Percentiles rank a stretch among this genome's conserved stretches.
Conservation (phyloP, 2,797 vertebrate genomes). For the Bufotes viridis region DNA sequence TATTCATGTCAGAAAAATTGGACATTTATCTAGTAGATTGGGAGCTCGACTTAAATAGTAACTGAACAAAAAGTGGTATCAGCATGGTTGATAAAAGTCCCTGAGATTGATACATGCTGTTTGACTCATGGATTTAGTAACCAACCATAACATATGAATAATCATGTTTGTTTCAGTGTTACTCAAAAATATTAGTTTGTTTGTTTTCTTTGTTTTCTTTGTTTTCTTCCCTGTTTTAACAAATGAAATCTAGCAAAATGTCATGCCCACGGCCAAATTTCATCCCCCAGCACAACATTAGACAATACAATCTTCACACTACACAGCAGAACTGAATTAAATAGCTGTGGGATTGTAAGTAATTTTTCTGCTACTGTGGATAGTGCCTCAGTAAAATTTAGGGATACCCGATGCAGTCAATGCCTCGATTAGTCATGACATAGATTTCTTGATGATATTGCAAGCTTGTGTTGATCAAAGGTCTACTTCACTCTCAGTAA, state of each 20-base stretch:
- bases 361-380: conserved; percentile 9
- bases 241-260: conserved; percentile 35
- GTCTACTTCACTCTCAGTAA: conserved; percentile 4
- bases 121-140: conserved; percentile 29
- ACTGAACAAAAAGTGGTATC: conserved; percentile 21
- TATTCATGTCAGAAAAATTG: neutral
- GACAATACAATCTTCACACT: conserved; percentile 18
- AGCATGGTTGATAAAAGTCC: conserved; percentile 43
- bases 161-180: conserved; percentile 31
- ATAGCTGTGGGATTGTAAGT: conserved; percentile 29
- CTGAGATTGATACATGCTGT: conserved; percentile 50
- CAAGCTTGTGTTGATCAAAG: neutral
- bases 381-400: neutral
- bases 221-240: neutral
- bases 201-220: no score
- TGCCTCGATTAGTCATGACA: conserved; percentile 20
- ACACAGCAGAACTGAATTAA: conserved; percentile 12
- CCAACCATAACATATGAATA: conserved; percentile 30
- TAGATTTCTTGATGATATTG: neutral
- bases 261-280: conserved; percentile 11
- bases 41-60: neutral
- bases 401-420: neutral
- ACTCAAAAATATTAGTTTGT: neutral
- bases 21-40: neutral
- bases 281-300: neutral